Conservation (phyloP, 2,888 invertebrate species). For the Dyspetes luteomarginatus region DNA sequence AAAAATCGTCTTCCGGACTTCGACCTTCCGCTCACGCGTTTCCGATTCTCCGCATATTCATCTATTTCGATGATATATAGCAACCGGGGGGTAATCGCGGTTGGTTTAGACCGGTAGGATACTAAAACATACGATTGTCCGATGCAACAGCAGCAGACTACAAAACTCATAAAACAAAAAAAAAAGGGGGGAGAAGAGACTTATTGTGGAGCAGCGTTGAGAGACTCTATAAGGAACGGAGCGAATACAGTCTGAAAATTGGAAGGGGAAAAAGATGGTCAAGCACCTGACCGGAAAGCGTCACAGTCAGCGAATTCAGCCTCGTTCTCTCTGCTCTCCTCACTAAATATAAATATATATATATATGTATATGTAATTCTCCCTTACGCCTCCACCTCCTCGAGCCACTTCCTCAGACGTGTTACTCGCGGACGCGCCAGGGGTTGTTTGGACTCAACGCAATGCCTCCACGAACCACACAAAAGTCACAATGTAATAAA, state of each 20-base stretch:
- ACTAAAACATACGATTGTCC: background rate
- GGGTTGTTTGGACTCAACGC: conserved; percentile 60
- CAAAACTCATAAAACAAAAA: conserved; percentile 33
- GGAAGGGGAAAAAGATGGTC: conserved; percentile 77
- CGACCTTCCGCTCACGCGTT: conserved; percentile 43
- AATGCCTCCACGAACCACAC: background rate
- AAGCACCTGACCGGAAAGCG: conserved; percentile 83
- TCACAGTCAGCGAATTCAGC: conserved; percentile 81
- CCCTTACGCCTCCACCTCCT: conserved; percentile 58
- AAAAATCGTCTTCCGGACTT: conserved; percentile 57
- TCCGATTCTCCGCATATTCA: conserved; percentile 5
- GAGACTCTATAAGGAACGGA: conserved; percentile 42
- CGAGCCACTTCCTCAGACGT: conserved; percentile 51
- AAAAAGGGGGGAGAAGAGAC: conserved; percentile 32
- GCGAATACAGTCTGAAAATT: conserved; percentile 63
- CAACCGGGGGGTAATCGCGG: background rate
- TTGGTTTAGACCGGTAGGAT: background rate
- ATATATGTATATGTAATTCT: conserved; percentile 18
- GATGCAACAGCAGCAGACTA: conserved; percentile 15
- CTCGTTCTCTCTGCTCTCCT: conserved; percentile 75
- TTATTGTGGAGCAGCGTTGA: conserved; percentile 32
- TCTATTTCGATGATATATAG: conserved; percentile 54
- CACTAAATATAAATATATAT: conserved; percentile 42
- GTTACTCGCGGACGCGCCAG: conserved; percentile 30
- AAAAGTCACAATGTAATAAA: background rate